These are phyloP conservation scores for Pocota personata DNA, from an alignment of 2,888 invertebrate species.

Conservation along the genomic window DNA sequence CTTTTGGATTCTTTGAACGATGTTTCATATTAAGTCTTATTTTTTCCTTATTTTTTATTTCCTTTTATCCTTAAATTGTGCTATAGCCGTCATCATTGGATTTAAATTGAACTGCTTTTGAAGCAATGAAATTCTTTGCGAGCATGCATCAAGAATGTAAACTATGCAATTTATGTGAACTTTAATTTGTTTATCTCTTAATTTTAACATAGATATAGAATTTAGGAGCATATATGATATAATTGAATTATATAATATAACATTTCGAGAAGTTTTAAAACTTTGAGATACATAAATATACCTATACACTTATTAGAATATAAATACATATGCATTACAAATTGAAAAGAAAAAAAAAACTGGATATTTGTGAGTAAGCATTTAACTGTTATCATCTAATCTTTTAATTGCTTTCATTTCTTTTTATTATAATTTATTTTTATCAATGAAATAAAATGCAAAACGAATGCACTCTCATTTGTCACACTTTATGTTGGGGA, in stretches of 20 bases:
- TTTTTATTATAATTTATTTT: slow-evolving; percentile 62
- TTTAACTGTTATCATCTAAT: slow-evolving; percentile 56
- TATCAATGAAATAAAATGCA: slow-evolving; percentile 61
- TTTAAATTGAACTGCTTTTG: not conserved
- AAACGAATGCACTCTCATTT: slow-evolving; percentile 41
- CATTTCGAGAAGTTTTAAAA: slow-evolving; percentile 26
- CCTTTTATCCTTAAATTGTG: slow-evolving; percentile 3
- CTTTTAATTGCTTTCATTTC: slow-evolving; percentile 29
- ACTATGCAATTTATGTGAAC: slow-evolving; percentile 6
- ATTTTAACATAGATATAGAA: slow-evolving; percentile 39
- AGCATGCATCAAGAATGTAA: not conserved
- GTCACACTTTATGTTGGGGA: not conserved
- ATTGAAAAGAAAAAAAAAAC: not conserved
- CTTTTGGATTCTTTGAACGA: slow-evolving; percentile 27
- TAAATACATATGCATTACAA: slow-evolving; percentile 32
- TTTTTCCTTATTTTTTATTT: not conserved
- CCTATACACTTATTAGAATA: slow-evolving; percentile 40
- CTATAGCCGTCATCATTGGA: slow-evolving; percentile 15
- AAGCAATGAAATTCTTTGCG: slow-evolving; percentile 5
- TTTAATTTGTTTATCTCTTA: not conserved
- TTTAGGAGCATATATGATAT: slow-evolving; percentile 17
- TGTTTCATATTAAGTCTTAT: not conserved
- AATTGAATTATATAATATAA: slow-evolving; percentile 44
- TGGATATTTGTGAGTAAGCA: slow-evolving; percentile 42
- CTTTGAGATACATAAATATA: slow-evolving; percentile 47